Percentiles rank a stretch among this genome's conserved stretches.
phyloP scores from a whole-genome alignment of 2,888 invertebrate species.

The Drosophila algonquin region DNA sequence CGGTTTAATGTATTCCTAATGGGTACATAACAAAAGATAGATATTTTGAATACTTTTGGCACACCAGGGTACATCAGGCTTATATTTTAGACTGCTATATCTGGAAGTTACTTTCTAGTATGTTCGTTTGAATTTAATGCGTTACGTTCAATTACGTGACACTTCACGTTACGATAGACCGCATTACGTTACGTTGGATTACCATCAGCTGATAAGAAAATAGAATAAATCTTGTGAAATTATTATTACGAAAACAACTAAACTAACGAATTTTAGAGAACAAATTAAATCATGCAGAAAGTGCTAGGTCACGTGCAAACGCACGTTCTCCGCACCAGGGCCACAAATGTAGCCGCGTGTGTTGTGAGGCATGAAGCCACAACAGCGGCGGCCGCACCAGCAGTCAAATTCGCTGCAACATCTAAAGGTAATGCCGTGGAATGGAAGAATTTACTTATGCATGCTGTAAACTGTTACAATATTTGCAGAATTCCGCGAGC shows the following conservation, averaged over 20 bases:
- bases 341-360: conserved; percentile 12
- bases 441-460: not conserved
- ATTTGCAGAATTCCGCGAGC: conserved; percentile 65
- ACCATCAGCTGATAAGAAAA: not conserved
- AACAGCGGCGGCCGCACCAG: conserved; percentile 18
- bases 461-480: not conserved
- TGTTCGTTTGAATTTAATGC: no score
- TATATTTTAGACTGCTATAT: no score
- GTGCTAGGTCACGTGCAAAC: conserved; percentile 63
- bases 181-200: not conserved
- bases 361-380: conserved; percentile 46
- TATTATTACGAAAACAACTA: not conserved
- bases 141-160: no score
- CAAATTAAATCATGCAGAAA: conserved; percentile 51
- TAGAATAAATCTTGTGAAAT: not conserved
- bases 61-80: no score
- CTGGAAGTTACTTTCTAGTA: no score
- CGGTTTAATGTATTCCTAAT: no score
- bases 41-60: no score
- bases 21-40: no score
- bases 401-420: conserved; percentile 55
- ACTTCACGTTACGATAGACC: no score
- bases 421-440: conserved; percentile 57
- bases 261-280: not conserved
- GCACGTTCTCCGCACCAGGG: conserved; percentile 44